Evolutionary conservation across 2,113 vertebrate species (phyloP), one percentile per base, ranked within the genome.

Genomic region (Antigone vipio): DNA sequence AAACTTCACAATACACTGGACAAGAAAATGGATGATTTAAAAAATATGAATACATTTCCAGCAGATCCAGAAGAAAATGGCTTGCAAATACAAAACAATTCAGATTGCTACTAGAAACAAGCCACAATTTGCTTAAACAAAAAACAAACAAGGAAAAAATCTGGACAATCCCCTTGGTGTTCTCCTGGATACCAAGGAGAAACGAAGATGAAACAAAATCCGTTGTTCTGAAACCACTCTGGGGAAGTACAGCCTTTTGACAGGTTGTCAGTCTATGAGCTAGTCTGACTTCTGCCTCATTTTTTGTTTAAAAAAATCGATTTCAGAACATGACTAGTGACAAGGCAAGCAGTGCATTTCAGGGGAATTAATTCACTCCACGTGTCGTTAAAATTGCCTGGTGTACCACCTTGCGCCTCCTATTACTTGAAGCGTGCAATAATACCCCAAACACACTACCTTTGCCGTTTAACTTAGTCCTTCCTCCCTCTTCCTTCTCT

Each of bases 301-400:
- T 83, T 95, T 91, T 89, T 80, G 78, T 59, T 89, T 34, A 87
- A 82, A 91, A 91, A 90, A 89, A 93, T 95, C 20, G 1, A 83
- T 92, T 95, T 79, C 66, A 88, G 87, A 85, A 89, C 86, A 89
- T 6, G 21, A 85, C 69, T 8, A 91, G 72, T 45, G 88, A 89
- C 86, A 95, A 68, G 53, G 12, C 53, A 62, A 83, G 86, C 35
- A 62, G 64, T 20, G 53, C 74, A 40, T 44, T 87, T 35, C 58
- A 58, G 5, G 73, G 66, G 81, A 78, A 95, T 69, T 53, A 85
- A 80, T 49, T 53, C 35, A 45, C 29, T 91, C 73, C 49, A 6
- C 2, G 15, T 20, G 74, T 53, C 80, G 66, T 27, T 76, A 42
- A n/a, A 87, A 59, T 0, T 74, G 53, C 82, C 79, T 22, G 29